phyloP scores from a whole-genome alignment of 1,140 invertebrate genomes.

The Heliconius himera region DNA sequence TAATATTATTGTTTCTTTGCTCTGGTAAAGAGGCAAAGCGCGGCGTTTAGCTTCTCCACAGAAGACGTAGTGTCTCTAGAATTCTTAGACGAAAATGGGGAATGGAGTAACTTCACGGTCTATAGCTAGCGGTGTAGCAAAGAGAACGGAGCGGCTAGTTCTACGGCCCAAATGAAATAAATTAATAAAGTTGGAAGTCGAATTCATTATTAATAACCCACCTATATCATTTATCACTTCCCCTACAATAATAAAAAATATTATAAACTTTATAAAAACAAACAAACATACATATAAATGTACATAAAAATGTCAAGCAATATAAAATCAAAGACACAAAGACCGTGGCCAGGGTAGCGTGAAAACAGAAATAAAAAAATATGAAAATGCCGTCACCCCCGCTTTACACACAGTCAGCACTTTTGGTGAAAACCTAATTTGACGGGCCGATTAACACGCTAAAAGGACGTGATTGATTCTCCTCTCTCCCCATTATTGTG shows the following conservation, averaged over 20 bases:
- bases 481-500: conserved; percentile 15
- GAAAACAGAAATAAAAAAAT: conserved; percentile 61
- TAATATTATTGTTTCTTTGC: too few relatives aligned
- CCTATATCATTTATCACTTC: neutral
- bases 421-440: conserved; percentile 74
- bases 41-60: neutral
- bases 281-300: neutral
- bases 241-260: neutral
- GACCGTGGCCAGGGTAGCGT: conserved; percentile 50
- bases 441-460: conserved; percentile 69
- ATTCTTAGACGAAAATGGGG: too few relatives aligned
- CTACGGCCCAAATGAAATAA: too few relatives aligned
- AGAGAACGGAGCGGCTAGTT: too few relatives aligned
- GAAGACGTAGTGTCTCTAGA: too few relatives aligned
- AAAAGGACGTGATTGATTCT: conserved; percentile 54
- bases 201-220: neutral
- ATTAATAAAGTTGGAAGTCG: neutral
- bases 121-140: too few relatives aligned
- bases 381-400: conserved; percentile 54
- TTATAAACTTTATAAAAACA: neutral
- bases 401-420: conserved; percentile 55
- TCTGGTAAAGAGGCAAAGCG: neutral
- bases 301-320: conserved; percentile 39
- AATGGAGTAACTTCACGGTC: too few relatives aligned
- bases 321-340: conserved; percentile 34